phyloP scores from a whole-genome alignment of 2,113 vertebrate genomes.

The Pseudonaja textilis region DNA sequence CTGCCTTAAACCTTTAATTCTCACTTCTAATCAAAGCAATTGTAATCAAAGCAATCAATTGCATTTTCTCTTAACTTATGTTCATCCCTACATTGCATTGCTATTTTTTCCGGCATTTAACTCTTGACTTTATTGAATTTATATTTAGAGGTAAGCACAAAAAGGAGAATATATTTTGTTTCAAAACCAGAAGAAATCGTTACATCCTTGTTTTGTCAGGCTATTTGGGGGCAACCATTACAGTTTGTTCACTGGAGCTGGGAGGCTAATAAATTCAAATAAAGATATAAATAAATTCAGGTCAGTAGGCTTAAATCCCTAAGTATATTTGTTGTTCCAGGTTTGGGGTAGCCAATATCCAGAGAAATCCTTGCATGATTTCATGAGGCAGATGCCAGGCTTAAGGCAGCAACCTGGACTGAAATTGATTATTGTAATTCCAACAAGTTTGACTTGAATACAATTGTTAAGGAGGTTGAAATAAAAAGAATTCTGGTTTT shows the following conservation, averaged over 20 bases:
- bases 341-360: neutral
- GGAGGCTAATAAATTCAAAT: neutral
- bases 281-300: neutral
- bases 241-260: neutral
- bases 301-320: neutral
- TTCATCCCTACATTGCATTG: neutral
- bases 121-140: neutral
- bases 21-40: neutral
- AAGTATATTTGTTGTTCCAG: neutral
- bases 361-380: neutral
- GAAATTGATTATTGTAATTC: neutral
- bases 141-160: neutral
- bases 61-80: neutral
- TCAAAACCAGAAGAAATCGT: neutral
- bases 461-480: neutral
- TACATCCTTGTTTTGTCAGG: neutral
- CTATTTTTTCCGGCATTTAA: neutral
- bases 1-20: neutral
- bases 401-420: neutral
- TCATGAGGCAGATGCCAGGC: neutral
- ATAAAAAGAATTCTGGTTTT: neutral
- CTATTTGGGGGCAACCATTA: neutral
- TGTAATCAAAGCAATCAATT: neutral
- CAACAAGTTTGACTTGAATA: neutral
- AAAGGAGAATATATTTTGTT: neutral